Evolutionary conservation across 2,888 invertebrate genomes (phyloP), one percentile per base, ranked within the genome.

Genomic region (Steinernema hermaphroditum): DNA sequence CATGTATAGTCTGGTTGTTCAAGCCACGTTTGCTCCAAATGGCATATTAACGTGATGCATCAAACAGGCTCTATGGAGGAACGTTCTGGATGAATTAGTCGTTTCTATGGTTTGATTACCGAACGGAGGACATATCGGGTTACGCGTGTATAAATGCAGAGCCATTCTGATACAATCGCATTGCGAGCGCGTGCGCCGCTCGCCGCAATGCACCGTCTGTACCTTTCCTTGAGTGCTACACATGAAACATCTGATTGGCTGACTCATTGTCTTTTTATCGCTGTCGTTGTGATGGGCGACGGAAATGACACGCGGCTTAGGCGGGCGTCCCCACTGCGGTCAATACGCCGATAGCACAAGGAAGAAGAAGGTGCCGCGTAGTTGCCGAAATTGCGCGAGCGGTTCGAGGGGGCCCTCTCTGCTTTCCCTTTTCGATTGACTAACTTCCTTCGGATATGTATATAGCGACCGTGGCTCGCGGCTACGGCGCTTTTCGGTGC

Each of bases 371-470:
- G 62, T 62, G 62, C 62, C 62, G 62, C 62, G 62, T 62, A 16
- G 62, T 62, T 62, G 62, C 62, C 62, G 27, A 62, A 62, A 62
- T 62, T 32, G 62, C 62, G 62, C 62, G 62, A 62, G 62, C 62
- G 32, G 62, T 29, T 62, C 32, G 62, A 29, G 16, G 62, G 29
- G 62, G 27, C 62, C 34, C 62, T 62, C 32, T 32, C 62, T 16
- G 62, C 62, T 27, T 16, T 12, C 62, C 29, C 32, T 29, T 14
- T 62, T 62, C n/a, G 27, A 37, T 50, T 37, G 22, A 24, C 22
- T 24, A 50, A 50, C 50, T 50, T 50, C 50, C 50, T 24, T 50
- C 50, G 50, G 50, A 50, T 22, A 50, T 50, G 2, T 22, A 50
- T 37, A 37, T 37, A 37, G 37, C 37, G 37, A 37, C 37, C 37